Percentiles rank a stretch among this genome's conserved stretches.
These are phyloP conservation scores for Drosophila auraria DNA, from an alignment of 1,140 invertebrate species.

Conservation along the genomic window DNA sequence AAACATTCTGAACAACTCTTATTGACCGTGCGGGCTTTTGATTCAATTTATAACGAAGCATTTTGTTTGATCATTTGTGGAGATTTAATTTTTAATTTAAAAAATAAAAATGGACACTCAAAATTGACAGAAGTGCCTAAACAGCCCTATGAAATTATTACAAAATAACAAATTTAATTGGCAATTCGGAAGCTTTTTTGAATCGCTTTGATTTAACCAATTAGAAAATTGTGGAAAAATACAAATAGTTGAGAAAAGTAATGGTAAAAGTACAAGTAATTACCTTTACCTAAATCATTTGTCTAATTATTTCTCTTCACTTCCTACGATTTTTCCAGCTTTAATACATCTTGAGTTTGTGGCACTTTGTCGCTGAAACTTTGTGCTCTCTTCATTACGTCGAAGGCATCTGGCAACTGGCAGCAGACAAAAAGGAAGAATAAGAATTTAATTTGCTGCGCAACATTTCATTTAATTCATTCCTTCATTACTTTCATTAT, in stretches of 20 bases:
- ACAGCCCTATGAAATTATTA: too few species aligned
- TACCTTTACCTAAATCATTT: not conserved
- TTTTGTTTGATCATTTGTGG: not conserved
- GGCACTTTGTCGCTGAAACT: slow-evolving; percentile 1
- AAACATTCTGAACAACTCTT: slow-evolving; percentile 1
- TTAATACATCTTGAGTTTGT: not conserved
- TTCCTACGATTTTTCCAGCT: not conserved
- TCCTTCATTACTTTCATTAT: slow-evolving; percentile 73
- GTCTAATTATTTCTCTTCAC: not conserved
- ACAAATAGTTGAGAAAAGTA: too few species aligned
- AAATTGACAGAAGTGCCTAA: not conserved
- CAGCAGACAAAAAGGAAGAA: not conserved
- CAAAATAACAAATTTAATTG: too few species aligned
- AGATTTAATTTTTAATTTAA: not conserved
- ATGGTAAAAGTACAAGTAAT: not conserved
- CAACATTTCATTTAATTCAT: slow-evolving; percentile 55
- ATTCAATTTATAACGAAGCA: slow-evolving; percentile 3
- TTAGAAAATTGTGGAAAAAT: too few species aligned
- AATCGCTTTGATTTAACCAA: too few species aligned
- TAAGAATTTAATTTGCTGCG: slow-evolving; percentile 40
- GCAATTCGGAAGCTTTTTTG: too few species aligned
- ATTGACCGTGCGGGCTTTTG: not conserved
- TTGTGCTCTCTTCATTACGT: slow-evolving; percentile 6
- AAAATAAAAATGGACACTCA: not conserved
- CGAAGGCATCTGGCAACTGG: slow-evolving; percentile 17